These are phyloP conservation scores for Meiosimyza decipiens DNA, from an alignment of 2,888 invertebrate genomes.

Conservation along the genomic window DNA sequence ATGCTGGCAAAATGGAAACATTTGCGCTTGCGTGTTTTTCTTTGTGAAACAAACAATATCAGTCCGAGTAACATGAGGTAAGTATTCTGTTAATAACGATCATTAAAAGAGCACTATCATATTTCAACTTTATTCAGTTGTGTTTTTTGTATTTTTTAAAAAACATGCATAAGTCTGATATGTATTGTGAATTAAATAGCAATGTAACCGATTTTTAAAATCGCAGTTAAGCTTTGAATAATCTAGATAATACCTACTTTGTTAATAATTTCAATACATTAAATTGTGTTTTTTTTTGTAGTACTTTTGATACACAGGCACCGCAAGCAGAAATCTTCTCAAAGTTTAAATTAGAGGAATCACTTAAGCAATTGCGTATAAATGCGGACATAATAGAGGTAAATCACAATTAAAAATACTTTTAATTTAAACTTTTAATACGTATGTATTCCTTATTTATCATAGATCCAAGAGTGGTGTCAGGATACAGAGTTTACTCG, in stretches of 20 bases:
- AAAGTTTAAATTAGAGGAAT: conserved; percentile 71
- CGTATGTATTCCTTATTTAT: background rate
- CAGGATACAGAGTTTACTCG: conserved; percentile 69
- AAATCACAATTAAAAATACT: conserved; percentile 50
- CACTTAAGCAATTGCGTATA: conserved; percentile 87
- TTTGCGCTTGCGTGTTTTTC: conserved; percentile 85
- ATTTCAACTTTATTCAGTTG: background rate
- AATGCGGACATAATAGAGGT: conserved; percentile 83
- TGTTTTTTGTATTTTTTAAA: background rate
- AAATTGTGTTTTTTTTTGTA: conserved; percentile 37
- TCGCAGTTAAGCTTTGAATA: too few species aligned
- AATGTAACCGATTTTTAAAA: too few species aligned
- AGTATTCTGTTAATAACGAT: conserved; percentile 39
- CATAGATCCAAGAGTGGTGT: conserved; percentile 73
- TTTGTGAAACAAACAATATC: conserved; percentile 74
- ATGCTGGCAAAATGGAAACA: conserved; percentile 92
- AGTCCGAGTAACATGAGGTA: conserved; percentile 55
- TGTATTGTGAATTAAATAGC: background rate
- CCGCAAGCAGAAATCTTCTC: conserved; percentile 61
- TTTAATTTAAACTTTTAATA: background rate
- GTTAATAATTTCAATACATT: background rate
- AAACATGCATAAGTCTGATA: background rate
- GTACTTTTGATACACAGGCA: conserved; percentile 60
- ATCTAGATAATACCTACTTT: too few species aligned
- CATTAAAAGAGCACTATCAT: background rate